Evolutionary conservation across 2,113 vertebrate species (phyloP), one percentile per base, ranked within the genome.

Genomic region (Paramormyrops kingsleyae): DNA sequence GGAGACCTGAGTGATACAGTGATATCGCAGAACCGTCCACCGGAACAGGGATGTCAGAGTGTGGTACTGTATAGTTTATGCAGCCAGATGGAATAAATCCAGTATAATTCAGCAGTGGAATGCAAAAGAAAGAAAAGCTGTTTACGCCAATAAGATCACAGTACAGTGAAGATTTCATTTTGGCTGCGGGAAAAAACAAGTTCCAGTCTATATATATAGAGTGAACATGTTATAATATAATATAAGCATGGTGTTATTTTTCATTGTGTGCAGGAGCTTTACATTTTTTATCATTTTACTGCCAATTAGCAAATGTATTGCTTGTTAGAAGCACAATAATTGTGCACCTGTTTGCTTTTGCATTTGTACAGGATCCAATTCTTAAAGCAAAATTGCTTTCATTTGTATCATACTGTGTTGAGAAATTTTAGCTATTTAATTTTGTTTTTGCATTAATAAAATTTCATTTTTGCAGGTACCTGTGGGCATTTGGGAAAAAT

Each of bases 401-500:
- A 80, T 80, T 80, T 39, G 74, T 19, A 17, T 35, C 35, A 42
- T 2, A 39, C 5, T 8, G 35, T 80, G 74, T 15, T 13, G 56
- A n/a, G 31, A 88, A 42, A 62, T 46, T 44, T 12, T 46, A 66
- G 42, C 24, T 12, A 2, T 46, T 19, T n/a, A 49, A 17, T n/a
- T 88, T 31, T 35, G 13, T 88, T 31, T 35, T 50, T 88, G 56
- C n/a, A 42, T 19, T 52, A 49, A 89, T 80, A 17, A 89, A 42
- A 90, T 83, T 92, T 90, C 44, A 62, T 70, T 91, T 93, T 17
- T 85, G 94, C 95, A 99, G 99, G 92, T 99, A 99, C 95, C 97
- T 99, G 91, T 99, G 99, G 99, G 98, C 98, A 93, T 98, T 99
- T 93, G 99, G 99, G 92, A 99, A 99, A 96, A 99, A 99, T 91